Evolutionary conservation across 1,140 invertebrate genomes (phyloP), one percentile per base, ranked within the genome.

Genomic region (Zaprionus africanus): DNA sequence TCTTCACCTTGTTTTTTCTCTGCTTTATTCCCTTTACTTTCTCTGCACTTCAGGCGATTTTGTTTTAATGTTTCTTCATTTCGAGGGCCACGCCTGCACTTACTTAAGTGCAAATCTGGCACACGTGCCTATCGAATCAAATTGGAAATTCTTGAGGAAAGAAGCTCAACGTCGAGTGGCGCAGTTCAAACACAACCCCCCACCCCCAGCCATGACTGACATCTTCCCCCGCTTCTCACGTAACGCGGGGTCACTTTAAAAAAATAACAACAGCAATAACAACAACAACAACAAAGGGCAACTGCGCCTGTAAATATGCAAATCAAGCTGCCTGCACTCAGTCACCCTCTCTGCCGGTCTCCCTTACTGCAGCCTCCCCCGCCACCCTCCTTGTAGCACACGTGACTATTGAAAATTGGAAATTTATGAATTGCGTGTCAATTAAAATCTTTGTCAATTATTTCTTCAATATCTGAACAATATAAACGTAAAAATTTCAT

Each of bases 121-220:
- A 79, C 76, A 79, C 79, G 71, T 81, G 76, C 58, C 76, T 7
- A 70, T 76, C 77, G 71, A 79, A 76, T 79, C 58, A 79, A 79
- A 76, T 66, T 76, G 15, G 65, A 70, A 78, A 69, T 46, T 56
- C 24, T 36, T 56, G 41, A 46, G 22, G 38, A n/a, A 41, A 17
- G n/a, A n/a, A 46, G 41, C 41, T 46, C 41, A 46, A 17, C n/a
- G 41, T 70, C 22, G 31, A 65, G 60, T 38, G 54, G 41, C 60
- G 19, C 53, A 17, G 13, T 34, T 34, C 31, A 34, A 34, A 34
- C 4, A 34, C 9, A 34, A 34, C 31, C 31, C 57, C 34, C 2
- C 34, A 12, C 19, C 36, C 19, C n/a, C 12, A 6, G 28, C 19
- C 43, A 5, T 56, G 13, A 24, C 26, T 17, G 1, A 13, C 58